These are phyloP conservation scores for Sipha flava DNA, from an alignment of 1,140 invertebrate species.

Conservation along the genomic window DNA sequence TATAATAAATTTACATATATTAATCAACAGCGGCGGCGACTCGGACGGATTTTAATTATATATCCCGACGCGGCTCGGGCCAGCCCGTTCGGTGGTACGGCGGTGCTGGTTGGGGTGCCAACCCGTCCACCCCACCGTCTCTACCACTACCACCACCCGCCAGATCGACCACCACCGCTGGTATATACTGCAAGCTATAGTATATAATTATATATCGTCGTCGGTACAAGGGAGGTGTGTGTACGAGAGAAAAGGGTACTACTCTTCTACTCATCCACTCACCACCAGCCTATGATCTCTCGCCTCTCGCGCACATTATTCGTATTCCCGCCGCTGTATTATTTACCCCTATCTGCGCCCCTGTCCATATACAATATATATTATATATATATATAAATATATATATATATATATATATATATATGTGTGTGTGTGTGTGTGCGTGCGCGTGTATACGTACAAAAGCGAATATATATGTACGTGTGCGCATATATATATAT, in stretches of 20 bases:
- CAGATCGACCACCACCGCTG: background rate
- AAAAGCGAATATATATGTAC: constrained; percentile 6
- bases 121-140: background rate
- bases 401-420: background rate
- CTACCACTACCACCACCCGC: background rate
- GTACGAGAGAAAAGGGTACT: constrained; percentile 17
- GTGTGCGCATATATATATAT: background rate
- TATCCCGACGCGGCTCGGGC: constrained; percentile 9
- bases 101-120: background rate
- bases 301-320: background rate
- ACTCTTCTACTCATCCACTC: background rate
- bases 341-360: constrained; percentile 3
- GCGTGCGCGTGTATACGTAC: background rate
- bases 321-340: background rate
- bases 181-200: constrained; percentile 7
- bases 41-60: constrained; percentile 27
- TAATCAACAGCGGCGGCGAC: constrained; percentile 25
- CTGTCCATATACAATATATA: background rate
- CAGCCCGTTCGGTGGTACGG: background rate
- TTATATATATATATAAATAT: background rate
- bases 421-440: too few relatives aligned
- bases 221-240: constrained; percentile 8
- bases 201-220: constrained; percentile 23
- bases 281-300: background rate
- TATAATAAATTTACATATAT: constrained; percentile 28